Evolutionary conservation across 2,113 vertebrate genomes (phyloP), one percentile per base, ranked within the genome.

Genomic region (Eulacestoma nigropectus): DNA sequence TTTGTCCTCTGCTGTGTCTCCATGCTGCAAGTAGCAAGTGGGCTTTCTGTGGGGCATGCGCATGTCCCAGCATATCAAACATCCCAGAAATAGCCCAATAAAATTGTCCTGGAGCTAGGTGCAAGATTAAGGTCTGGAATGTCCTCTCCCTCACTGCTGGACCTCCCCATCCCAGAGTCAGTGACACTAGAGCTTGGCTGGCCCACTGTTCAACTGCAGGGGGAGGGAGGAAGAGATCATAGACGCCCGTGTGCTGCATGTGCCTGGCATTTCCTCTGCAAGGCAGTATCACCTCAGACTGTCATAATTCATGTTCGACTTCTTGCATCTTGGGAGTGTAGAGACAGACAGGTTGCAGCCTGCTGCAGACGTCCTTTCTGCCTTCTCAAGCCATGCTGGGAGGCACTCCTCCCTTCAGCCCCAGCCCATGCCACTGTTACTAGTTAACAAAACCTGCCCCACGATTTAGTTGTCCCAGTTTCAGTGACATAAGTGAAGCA

Each of bases 171-270:
- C 10, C 14, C 27, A 7, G 50, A 57, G 13, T 26, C 78, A 84
- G 55, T 39, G 94, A 1, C 22, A 19, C 8, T 16, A 21, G 26
- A 60, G 14, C 6, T 52, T 75, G 4, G 7, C 5, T 76, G 56
- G 33, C 11, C 37, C 30, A 29, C 10, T 25, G 20, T 23, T 55
- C n/a, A 32, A 1, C 35, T 46, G 12, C 32, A 52, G 19, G 49
- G 53, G 35, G 22, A 80, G 23, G 9, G 4, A 55, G 9, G 23
- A 21, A 20, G 18, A 2, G 3, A 22, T n/a, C 23, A 26, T 3
- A 42, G n/a, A 62, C 4, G 5, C 1, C 2, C 0, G 0, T 2
- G 11, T 7, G 19, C 21, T 27, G 19, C 35, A 39, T 3, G 10
- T 42, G 16, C 10, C 30, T 64, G 53, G 7, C 19, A 14, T 87